Percentiles rank a stretch among this genome's conserved stretches.
Conservation (phyloP, 2,888 invertebrate species). For the Hirtodrosophila cameraria region DNA sequence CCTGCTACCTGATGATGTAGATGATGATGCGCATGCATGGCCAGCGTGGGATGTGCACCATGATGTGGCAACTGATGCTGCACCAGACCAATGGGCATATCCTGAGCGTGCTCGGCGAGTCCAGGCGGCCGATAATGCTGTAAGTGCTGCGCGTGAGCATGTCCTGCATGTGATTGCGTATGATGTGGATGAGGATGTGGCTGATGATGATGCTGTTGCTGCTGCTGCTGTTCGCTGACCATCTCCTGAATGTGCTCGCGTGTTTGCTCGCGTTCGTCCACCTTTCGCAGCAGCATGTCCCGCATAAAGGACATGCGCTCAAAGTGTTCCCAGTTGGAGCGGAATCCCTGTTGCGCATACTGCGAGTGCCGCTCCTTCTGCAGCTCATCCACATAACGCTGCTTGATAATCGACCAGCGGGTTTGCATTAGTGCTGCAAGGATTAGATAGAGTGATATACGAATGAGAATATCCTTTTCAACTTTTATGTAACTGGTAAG, state of each 20-base stretch:
- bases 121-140: conserved; percentile 63
- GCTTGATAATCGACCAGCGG: conserved; percentile 82
- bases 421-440: conserved; percentile 79
- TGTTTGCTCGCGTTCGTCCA: conserved; percentile 81
- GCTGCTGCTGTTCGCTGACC: conserved; percentile 81
- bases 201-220: conserved; percentile 65
- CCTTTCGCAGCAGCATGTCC: conserved; percentile 78
- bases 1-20: conserved; percentile 25
- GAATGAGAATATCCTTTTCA: no score
- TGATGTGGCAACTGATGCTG: conserved; percentile 67
- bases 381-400: conserved; percentile 80
- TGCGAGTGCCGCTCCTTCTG: conserved; percentile 81
- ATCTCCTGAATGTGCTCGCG: conserved; percentile 82
- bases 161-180: conserved; percentile 29
- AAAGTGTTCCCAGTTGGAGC: conserved; percentile 82
- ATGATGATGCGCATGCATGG: conserved; percentile 55
- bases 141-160: conserved; percentile 47
- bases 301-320: conserved; percentile 82
- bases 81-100: conserved; percentile 71
- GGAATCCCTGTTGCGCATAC: conserved; percentile 74
- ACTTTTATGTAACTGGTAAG: no score
- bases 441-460: background rate
- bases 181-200: conserved; percentile 33
- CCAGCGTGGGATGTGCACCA: conserved; percentile 47
- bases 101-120: conserved; percentile 69